Percentiles rank a stretch among this genome's conserved stretches.
Conservation (phyloP, 2,797 vertebrate genomes). For the Falco biarmicus region DNA sequence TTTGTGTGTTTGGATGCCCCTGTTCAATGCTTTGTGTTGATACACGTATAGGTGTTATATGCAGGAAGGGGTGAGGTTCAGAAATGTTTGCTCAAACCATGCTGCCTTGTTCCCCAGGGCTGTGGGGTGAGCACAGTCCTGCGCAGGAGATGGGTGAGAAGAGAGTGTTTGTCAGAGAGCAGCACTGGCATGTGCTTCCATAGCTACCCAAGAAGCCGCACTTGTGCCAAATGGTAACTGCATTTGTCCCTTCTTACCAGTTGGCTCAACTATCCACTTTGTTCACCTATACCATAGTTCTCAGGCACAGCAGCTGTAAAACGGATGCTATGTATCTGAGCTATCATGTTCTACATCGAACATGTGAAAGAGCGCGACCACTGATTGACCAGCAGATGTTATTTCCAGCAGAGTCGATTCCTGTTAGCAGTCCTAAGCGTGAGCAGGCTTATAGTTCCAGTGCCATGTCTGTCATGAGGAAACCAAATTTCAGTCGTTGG, state of each 20-base stretch:
- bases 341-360: neutral
- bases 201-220: neutral
- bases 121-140: neutral
- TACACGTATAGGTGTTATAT: accelerated
- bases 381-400: neutral
- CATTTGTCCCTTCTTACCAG: neutral
- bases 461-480: neutral
- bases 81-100: neutral
- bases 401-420: neutral
- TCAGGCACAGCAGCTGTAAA: neutral
- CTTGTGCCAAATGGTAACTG: neutral
- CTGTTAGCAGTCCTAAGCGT: neutral
- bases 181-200: neutral
- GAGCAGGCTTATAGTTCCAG: neutral
- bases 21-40: neutral
- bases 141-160: neutral
- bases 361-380: neutral
- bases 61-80: neutral
- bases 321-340: neutral
- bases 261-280: neutral
- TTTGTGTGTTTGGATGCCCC: neutral
- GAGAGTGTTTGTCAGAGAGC: neutral
- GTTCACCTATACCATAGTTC: neutral
- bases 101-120: neutral
- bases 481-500: neutral